Evolutionary conservation across 2,797 vertebrate genomes (phyloP), one percentile per base, ranked within the genome.

Genomic region (Prunella strophiata): DNA sequence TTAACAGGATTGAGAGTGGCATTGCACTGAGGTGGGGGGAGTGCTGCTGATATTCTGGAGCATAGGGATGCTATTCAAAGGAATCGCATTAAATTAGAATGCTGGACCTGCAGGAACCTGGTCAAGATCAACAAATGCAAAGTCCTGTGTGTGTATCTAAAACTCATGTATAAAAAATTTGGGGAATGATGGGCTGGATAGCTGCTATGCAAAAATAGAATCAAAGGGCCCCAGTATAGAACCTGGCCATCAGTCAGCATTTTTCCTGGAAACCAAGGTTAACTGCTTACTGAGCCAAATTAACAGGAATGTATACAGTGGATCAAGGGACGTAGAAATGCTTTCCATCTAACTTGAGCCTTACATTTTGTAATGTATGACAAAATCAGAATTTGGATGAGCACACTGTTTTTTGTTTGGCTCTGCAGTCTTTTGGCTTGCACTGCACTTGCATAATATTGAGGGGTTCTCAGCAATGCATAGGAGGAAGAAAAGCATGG

Each of bases 1-100:
- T 72, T 47, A 71, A 5, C 25, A 78, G n/a, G 23, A 63, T 25
- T 67, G 23, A 1, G 0, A n/a, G 11, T 68, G 29, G 18, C 10
- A 29, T 29, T 61, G 14, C 11, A 7, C 1, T 45, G 8, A 57
- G 14, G 19, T 2, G 1, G 11, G 4, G 6, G 23, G 3, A 70
- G 2, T 38, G 5, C 16, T 79, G 26, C 23, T 1, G 0, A 14
- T 80, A 21, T 43, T 70, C 40, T 65, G 72, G 13, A 62, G 8
- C 7, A 30, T 10, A 51, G 8, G 4, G 4, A 26, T 63, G 9
- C 1, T 23, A 7, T 76, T 73, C 47, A 73, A 26, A 75, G 11
- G 9, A 43, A 34, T 74, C 14, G 70, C 19, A 47, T 20, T 11
- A 40, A 66, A 48, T 11, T 7, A 22, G 13, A 51, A 52, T 17